These are phyloP conservation scores for Heliconius erato DNA, from an alignment of 2,888 invertebrate species.

Conservation along the genomic window DNA sequence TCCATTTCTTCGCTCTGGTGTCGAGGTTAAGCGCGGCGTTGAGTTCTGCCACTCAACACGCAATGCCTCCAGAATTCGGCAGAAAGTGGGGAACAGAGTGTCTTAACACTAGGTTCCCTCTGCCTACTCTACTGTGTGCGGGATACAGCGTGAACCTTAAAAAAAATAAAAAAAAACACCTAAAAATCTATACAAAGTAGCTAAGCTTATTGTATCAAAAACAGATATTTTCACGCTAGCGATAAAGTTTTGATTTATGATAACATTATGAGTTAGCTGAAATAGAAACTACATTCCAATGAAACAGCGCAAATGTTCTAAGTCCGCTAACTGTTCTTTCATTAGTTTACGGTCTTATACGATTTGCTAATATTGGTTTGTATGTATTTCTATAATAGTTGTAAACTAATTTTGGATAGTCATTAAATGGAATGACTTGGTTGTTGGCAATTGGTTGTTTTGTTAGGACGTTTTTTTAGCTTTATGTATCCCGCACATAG, in stretches of 20 bases:
- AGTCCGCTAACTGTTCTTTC: slow-evolving; percentile 38
- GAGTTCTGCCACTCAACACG: too few species aligned
- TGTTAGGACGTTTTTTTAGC: neutral
- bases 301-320: slow-evolving; percentile 39
- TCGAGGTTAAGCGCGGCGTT: too few species aligned
- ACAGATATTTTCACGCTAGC: slow-evolving; percentile 10
- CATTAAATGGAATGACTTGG: slow-evolving; percentile 1
- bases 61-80: too few species aligned
- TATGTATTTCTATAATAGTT: neutral
- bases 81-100: too few species aligned
- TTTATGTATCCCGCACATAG: too few species aligned
- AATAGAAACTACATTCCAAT: slow-evolving; percentile 38
- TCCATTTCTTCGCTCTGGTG: too few species aligned
- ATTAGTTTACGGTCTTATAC: slow-evolving; percentile 40
- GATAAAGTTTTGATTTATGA: slow-evolving; percentile 52
- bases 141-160: too few species aligned
- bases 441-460: neutral
- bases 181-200: neutral
- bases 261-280: slow-evolving; percentile 42
- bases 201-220: slow-evolving; percentile 12
- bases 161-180: neutral
- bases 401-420: neutral
- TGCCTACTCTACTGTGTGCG: too few species aligned
- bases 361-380: slow-evolving; percentile 14
- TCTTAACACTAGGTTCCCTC: too few species aligned